Percentiles rank a stretch among this genome's conserved stretches.
phyloP scores from a whole-genome alignment of 2,888 invertebrate genomes.

The Apodemia zela region DNA sequence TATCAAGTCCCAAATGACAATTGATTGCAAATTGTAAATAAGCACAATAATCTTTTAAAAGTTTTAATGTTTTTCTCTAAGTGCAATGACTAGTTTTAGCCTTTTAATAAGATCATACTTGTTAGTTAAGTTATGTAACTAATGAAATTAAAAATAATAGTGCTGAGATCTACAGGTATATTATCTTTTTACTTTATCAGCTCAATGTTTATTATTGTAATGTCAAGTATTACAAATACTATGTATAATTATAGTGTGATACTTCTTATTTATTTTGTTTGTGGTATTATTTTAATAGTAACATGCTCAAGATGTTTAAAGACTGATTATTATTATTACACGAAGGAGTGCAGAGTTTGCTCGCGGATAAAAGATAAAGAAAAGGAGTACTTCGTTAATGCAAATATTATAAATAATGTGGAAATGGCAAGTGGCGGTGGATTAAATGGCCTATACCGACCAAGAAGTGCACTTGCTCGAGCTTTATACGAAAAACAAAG shows the following conservation, averaged over 20 bases:
- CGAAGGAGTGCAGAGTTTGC: slow-evolving; percentile 50
- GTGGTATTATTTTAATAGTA: slow-evolving; percentile 24
- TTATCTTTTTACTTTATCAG: background rate
- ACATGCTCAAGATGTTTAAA: slow-evolving; percentile 36
- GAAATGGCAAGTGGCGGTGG: slow-evolving; percentile 55
- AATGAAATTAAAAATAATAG: background rate
- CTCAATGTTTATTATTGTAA: background rate
- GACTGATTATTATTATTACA: slow-evolving; percentile 51
- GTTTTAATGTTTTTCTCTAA: background rate
- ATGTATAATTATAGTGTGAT: background rate
- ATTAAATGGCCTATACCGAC: slow-evolving; percentile 78
- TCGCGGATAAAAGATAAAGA: slow-evolving; percentile 29
- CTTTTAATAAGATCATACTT: background rate
- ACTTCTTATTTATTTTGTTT: slow-evolving; percentile 2
- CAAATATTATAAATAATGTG: slow-evolving; percentile 28
- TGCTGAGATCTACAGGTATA: background rate
- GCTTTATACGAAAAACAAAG: slow-evolving; percentile 86
- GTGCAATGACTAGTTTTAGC: background rate
- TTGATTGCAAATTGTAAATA: background rate
- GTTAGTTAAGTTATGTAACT: background rate
- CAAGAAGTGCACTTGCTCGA: slow-evolving; percentile 85
- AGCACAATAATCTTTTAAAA: background rate
- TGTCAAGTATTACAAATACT: background rate
- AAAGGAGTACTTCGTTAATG: background rate
- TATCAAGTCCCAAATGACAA: slow-evolving; percentile 13